phyloP scores from a whole-genome alignment of 2,888 invertebrate genomes.

The Rugalucina vietnamica region DNA sequence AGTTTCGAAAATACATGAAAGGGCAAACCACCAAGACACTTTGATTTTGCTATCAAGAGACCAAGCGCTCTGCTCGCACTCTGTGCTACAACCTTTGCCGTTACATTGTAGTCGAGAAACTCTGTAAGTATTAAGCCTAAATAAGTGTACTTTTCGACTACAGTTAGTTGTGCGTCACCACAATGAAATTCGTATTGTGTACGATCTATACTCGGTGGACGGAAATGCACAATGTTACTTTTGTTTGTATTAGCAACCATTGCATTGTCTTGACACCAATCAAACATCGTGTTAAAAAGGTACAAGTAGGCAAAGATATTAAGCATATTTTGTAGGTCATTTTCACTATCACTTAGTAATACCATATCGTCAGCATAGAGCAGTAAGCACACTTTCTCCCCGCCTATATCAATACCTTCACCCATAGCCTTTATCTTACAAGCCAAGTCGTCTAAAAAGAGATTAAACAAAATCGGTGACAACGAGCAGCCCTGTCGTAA shows the following conservation, averaged over 20 bases:
- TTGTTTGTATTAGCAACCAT: not conserved
- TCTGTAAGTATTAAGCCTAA: constrained; percentile 20
- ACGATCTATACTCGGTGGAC: not conserved
- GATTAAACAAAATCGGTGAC: constrained; percentile 53
- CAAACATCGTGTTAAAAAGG: no score
- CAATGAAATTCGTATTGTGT: not conserved
- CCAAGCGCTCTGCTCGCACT: constrained; percentile 24
- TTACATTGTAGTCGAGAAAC: constrained; percentile 11
- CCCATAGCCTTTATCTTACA: constrained; percentile 25
- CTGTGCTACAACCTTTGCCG: constrained; percentile 1
- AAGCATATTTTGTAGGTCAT: not conserved
- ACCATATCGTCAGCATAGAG: constrained; percentile 45
- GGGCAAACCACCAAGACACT: constrained; percentile 26
- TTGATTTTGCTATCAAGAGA: constrained; percentile 13
- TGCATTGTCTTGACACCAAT: not conserved
- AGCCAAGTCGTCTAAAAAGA: constrained; percentile 46
- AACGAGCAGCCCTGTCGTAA: constrained; percentile 49
- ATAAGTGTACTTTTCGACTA: constrained; percentile 21
- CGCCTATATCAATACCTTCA: constrained; percentile 33
- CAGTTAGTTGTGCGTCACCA: not conserved
- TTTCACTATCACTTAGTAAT: not conserved
- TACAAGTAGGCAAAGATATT: no score
- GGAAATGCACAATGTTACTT: not conserved
- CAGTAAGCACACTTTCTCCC: constrained; percentile 38
- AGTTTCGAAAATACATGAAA: constrained; percentile 25